These are phyloP conservation scores for Rhinopomastus cyanomelas DNA, from an alignment of 2,113 vertebrate species.

Conservation along the genomic window DNA sequence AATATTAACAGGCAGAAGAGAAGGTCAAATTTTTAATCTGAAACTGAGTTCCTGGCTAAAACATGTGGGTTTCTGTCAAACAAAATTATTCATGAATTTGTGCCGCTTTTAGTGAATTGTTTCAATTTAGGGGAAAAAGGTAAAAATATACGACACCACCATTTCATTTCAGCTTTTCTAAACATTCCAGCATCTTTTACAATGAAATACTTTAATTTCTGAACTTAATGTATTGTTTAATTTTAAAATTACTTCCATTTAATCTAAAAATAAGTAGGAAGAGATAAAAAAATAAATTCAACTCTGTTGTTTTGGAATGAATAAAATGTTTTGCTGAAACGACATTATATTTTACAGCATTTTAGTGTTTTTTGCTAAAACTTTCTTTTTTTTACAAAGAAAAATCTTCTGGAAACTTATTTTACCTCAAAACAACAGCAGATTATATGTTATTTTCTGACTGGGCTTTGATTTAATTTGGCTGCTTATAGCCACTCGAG, in stretches of 20 bases:
- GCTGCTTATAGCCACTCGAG: not conserved
- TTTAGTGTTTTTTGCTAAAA: not conserved
- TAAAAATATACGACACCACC: not conserved
- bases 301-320: not conserved
- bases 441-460: not conserved
- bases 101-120: not conserved
- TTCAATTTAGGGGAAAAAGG: not conserved
- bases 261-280: not conserved
- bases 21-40: not conserved
- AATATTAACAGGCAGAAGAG: not conserved
- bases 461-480: not conserved
- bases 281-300: not conserved
- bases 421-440: not conserved
- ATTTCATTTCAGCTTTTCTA: not conserved
- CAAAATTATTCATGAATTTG: not conserved
- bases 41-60: conserved; percentile 14
- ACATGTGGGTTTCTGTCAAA: not conserved
- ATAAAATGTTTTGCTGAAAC: not conserved
- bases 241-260: not conserved
- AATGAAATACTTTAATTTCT: not conserved
- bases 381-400: not conserved
- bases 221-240: not conserved
- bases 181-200: not conserved
- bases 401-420: not conserved
- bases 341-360: accelerated